A percentile compares a stretch with the other conserved stretches of the same genome.
These are phyloP conservation scores for Monopterus albus DNA, from an alignment of 2,113 vertebrate genomes.

Conservation along the genomic window DNA sequence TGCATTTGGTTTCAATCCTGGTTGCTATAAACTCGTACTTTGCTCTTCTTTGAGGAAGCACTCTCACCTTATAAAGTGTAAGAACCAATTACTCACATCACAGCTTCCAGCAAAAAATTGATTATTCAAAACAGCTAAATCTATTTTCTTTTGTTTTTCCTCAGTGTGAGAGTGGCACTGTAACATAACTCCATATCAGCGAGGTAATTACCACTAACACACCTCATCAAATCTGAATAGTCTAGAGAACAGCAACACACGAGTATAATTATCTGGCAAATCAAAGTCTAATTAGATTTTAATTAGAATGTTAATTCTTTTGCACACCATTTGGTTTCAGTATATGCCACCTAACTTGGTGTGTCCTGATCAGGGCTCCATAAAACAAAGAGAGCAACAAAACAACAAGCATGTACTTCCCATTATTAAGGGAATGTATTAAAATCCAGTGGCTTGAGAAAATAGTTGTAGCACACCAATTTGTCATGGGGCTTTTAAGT, in stretches of 20 bases:
- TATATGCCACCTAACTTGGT: conserved; percentile 48
- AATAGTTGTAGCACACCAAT: conserved; percentile 56
- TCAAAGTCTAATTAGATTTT: conserved; percentile 78
- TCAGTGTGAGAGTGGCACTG: conserved; percentile 28
- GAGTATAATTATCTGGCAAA: conserved; percentile 76
- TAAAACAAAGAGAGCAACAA: conserved; percentile 48
- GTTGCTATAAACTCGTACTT: too few relatives aligned
- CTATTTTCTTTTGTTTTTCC: conserved; percentile 48
- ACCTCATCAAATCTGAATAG: conserved; percentile 77
- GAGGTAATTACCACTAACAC: conserved; percentile 71
- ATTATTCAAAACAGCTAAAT: conserved; percentile 14
- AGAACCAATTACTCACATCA: conserved; percentile 20
- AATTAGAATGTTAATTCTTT: conserved; percentile 80
- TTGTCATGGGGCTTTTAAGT: conserved; percentile 68
- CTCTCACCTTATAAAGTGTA: conserved; percentile 26
- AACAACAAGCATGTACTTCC: conserved; percentile 45
- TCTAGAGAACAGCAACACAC: conserved; percentile 69
- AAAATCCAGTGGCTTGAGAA: conserved; percentile 58
- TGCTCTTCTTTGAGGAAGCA: too few relatives aligned
- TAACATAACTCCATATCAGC: conserved; percentile 64
- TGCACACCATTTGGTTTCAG: conserved; percentile 66
- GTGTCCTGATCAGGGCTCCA: conserved; percentile 55
- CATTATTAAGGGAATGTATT: conserved; percentile 45
- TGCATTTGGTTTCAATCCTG: too few relatives aligned
- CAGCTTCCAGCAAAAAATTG: conserved; percentile 1